Conservation (phyloP, 2,888 invertebrate species). For the Eucriotettix oculatus region DNA sequence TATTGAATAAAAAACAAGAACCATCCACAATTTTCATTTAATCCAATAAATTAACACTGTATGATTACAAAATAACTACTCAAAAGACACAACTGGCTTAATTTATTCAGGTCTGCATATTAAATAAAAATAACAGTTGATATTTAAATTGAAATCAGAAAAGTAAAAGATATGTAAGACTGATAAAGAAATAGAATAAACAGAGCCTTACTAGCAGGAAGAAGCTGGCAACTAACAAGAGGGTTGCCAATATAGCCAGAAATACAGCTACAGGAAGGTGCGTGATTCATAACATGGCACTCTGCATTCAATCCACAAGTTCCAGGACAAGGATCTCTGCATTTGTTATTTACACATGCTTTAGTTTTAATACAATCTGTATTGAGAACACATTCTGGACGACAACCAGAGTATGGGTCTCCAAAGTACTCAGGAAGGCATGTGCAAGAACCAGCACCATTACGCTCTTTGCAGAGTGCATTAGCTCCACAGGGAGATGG, state of each 20-base stretch:
- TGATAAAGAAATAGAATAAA: no score
- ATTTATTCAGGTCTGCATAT: no score
- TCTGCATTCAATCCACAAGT: slow-evolving; percentile 67
- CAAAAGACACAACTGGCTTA: no score
- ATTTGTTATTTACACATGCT: slow-evolving; percentile 73
- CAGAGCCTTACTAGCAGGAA: slow-evolving; percentile 16
- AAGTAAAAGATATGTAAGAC: no score
- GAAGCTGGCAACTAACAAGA: slow-evolving; percentile 26
- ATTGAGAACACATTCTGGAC: slow-evolving; percentile 73
- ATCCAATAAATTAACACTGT: no score
- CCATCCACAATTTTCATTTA: no score
- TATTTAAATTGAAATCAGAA: no score
- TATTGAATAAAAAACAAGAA: no score
- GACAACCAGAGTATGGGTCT: slow-evolving; percentile 71
- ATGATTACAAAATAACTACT: no score
- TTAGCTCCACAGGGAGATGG: slow-evolving; percentile 79
- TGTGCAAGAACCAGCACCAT: slow-evolving; percentile 67
- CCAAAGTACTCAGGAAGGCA: slow-evolving; percentile 71
- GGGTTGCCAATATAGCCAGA: slow-evolving; percentile 68
- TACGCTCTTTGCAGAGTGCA: slow-evolving; percentile 64
- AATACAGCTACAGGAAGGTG: slow-evolving; percentile 63
- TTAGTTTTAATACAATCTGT: slow-evolving; percentile 59
- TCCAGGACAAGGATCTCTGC: slow-evolving; percentile 65
- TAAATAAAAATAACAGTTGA: no score
- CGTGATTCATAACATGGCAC: slow-evolving; percentile 66